Percentiles rank a stretch among this genome's conserved stretches.
Evolutionary conservation across 2,113 vertebrate genomes (phyloP).

Genomic region (Ctenodactylus gundi): DNA sequence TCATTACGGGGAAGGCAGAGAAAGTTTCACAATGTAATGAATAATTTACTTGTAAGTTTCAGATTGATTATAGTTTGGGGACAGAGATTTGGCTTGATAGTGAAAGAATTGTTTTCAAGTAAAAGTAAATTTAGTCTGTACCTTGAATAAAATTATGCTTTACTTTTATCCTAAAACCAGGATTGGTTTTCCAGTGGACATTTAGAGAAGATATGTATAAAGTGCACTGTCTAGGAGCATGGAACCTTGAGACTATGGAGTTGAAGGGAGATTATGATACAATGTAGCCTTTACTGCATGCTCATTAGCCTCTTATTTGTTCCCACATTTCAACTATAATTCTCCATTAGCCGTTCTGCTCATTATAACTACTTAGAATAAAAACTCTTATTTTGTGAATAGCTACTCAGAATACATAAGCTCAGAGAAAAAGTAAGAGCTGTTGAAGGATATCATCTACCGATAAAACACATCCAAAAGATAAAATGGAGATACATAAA

Average conservation of each 20-base stretch:
- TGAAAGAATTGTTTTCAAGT: not conserved
- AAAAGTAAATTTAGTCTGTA: not conserved
- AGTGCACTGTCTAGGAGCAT: not conserved
- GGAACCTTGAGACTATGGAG: not conserved
- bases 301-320: not conserved
- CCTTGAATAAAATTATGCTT: not conserved
- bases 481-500: not conserved
- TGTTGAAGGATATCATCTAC: not conserved
- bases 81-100: not conserved
- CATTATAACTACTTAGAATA: not conserved
- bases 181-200: not conserved
- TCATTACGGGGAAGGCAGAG: no score
- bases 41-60: not conserved
- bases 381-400: not conserved
- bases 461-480: conserved; percentile 12
- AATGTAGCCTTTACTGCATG: not conserved
- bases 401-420: not conserved
- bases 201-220: not conserved
- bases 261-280: not conserved
- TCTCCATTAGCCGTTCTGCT: not conserved
- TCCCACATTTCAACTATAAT: not conserved
- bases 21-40: not conserved
- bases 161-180: not conserved
- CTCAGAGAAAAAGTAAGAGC: conserved; percentile 6
- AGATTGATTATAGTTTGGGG: not conserved